phyloP scores from a whole-genome alignment of 37 sponge, comb jelly and placozoan genomes.

The Corticium candelabrum region DNA sequence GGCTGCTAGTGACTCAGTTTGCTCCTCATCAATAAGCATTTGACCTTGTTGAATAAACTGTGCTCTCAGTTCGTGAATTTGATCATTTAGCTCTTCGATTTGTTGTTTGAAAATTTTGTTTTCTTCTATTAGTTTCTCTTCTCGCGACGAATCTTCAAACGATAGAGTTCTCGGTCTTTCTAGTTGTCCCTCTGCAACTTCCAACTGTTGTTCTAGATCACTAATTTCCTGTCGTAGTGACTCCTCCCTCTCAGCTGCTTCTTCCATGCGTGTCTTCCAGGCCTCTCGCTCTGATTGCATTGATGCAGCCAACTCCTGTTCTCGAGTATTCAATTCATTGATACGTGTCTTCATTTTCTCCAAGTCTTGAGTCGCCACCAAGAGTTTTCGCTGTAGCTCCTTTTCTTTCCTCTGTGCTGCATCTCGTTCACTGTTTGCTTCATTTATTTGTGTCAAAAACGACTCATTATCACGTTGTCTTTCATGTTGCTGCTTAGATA shows the following conservation, averaged over 20 bases:
- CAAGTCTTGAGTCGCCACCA: too few relatives aligned
- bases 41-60: neutral
- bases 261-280: neutral
- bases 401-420: neutral
- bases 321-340: neutral
- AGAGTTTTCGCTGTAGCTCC: neutral
- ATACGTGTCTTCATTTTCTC: too few relatives aligned
- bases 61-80: neutral
- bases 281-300: neutral
- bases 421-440: neutral
- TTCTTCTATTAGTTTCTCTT: neutral
- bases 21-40: neutral
- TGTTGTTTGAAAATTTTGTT: neutral
- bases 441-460: neutral
- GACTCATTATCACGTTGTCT: neutral
- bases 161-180: neutral
- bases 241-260: neutral
- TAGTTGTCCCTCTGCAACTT: neutral
- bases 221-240: neutral
- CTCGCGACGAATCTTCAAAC: neutral
- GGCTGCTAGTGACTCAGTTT: neutral
- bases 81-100: neutral
- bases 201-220: neutral
- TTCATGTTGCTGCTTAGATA: neutral
- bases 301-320: neutral